Percentiles rank a stretch among this genome's conserved stretches.
phyloP scores from a whole-genome alignment of 1,140 invertebrate species.

The Lordiphosa stackelbergi region DNA sequence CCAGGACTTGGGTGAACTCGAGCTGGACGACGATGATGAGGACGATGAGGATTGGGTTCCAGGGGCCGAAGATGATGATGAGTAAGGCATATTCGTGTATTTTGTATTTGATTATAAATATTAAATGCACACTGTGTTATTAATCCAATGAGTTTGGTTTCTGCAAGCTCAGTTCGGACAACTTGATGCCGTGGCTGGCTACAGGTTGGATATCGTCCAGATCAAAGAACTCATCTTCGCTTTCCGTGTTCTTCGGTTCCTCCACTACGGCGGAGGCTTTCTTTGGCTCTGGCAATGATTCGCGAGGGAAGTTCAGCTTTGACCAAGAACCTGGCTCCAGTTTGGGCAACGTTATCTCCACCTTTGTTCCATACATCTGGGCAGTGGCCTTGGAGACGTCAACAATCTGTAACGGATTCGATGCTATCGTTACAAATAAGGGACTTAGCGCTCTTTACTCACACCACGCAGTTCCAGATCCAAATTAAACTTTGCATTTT shows the following conservation, averaged over 20 bases:
- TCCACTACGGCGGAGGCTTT: conserved; percentile 18
- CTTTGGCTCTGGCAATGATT: conserved; percentile 32
- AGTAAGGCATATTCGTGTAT: conserved; percentile 49
- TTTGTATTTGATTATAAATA: conserved; percentile 33
- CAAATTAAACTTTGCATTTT: conserved; percentile 85
- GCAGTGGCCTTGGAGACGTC: conserved; percentile 84
- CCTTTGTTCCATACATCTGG: conserved; percentile 93
- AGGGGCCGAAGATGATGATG: conserved; percentile 65
- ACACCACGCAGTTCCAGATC: conserved; percentile 92
- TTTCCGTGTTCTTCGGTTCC: conserved; percentile 40
- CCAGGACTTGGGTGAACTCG: conserved; percentile 94
- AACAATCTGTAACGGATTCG: conserved; percentile 80
- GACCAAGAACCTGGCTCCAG: conserved; percentile 89
- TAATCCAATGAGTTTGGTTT: conserved; percentile 51
- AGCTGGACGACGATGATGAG: conserved; percentile 87
- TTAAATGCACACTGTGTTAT: conserved; percentile 47
- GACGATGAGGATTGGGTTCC: conserved; percentile 78
- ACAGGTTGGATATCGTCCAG: conserved; percentile 78
- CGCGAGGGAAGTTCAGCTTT: conserved; percentile 83
- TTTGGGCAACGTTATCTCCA: conserved; percentile 96
- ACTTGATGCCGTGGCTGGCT: conserved; percentile 36
- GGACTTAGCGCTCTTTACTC: conserved; percentile 39
- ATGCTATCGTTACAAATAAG: too few species aligned
- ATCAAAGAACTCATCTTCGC: conserved; percentile 61
- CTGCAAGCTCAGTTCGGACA: conserved; percentile 55